These are phyloP conservation scores for Helicoverpa assulta DNA, from an alignment of 2,888 invertebrate genomes.

Conservation along the genomic window DNA sequence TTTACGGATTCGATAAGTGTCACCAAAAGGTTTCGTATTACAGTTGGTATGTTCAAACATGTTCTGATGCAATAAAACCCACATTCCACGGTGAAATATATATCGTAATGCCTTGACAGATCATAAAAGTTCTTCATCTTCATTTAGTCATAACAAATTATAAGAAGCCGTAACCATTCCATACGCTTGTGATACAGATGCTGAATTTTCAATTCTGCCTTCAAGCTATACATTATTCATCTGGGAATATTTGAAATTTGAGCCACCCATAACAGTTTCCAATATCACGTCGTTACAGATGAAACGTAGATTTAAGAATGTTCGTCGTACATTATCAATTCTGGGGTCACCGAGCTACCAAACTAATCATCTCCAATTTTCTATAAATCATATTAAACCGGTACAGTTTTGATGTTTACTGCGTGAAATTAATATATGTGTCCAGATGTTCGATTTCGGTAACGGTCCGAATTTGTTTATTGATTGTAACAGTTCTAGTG, in stretches of 20 bases:
- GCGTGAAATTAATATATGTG: constrained; percentile 50
- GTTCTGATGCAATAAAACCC: constrained; percentile 11
- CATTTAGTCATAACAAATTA: constrained; percentile 34
- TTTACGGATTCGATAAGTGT: neutral
- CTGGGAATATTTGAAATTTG: constrained; percentile 30
- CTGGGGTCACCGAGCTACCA: constrained; percentile 41
- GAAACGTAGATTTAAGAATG: constrained; percentile 26
- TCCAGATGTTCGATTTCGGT: constrained; percentile 36
- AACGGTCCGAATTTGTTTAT: constrained; percentile 52
- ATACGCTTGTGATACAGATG: constrained; percentile 20
- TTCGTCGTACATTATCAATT: constrained; percentile 53
- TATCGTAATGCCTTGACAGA: constrained; percentile 4
- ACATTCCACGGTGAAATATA: constrained; percentile 1
- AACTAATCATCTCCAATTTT: constrained; percentile 52
- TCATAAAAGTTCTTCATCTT: constrained; percentile 13
- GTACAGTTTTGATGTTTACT: constrained; percentile 56
- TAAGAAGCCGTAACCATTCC: constrained; percentile 52
- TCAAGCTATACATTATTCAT: constrained; percentile 22
- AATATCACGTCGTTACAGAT: constrained; percentile 20
- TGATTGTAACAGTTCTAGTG: constrained; percentile 47
- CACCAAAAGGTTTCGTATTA: constrained; percentile 2
- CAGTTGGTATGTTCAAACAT: neutral
- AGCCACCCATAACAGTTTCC: constrained; percentile 19
- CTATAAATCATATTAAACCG: constrained; percentile 54
- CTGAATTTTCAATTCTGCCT: constrained; percentile 35